Base-by-base conservation (phyloP, 2,888 invertebrate species). In the Nemoura dubitans region DNA sequence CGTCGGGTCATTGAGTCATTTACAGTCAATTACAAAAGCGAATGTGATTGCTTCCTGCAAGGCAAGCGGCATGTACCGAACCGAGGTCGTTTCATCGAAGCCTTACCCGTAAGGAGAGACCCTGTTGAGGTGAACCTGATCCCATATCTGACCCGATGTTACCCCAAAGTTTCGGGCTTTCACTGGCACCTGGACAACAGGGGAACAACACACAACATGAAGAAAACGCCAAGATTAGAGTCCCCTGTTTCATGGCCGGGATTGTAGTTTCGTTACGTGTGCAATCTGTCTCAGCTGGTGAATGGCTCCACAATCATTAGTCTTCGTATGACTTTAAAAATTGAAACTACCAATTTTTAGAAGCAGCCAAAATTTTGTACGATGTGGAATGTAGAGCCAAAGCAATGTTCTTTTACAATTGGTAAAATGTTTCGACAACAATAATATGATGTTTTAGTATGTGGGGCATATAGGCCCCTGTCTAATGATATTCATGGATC, bases 81-180 rank as follows among this genome's bases (percentile, higher is more conserved):
- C 59, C 59, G 10, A 21, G 59, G 59, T 59, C 59, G 16, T 59
- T 59, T 59, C 59, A 59, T 59, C 59, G 59, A 81, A 87, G 87
- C 87, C 94, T 94, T 93, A 94, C 94, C 93, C 94, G 93, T 92
- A 94, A 93, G 91, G 92, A 91, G 91, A 91, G 91, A 90, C 92
- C 91, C 90, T 92, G 91, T 91, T 92, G 92, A 89, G 92, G 92
- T 91, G 92, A 92, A 91, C 92, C 91, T 91, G 92, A 92, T 90
- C 92, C 92, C 92, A 93, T 91, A 90, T 92, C 92, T 83, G 89
- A 88, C 89, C 92, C 92, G 91, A 92, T 92, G 90, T 92, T 91
- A 90, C 91, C 92, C 93, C 93, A 93, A 91, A 92, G 92, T 92
- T 93, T 92, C 90, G 92, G 92, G 92, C 92, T 92, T 90, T 92